Evolutionary conservation across 2,113 vertebrate genomes (phyloP).

Genomic region (Oplegnathus fasciatus): DNA sequence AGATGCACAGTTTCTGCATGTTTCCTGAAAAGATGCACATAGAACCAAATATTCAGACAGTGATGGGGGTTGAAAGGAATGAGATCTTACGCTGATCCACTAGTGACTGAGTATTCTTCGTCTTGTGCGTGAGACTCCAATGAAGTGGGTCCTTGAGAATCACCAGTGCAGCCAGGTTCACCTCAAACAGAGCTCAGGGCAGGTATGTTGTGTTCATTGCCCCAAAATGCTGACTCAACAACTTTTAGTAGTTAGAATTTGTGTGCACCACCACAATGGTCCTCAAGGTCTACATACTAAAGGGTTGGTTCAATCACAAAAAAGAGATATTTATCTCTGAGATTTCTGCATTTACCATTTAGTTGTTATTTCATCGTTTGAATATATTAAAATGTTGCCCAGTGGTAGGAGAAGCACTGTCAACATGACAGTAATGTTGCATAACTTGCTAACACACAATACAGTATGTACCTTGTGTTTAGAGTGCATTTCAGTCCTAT

Average conservation of each 20-base stretch:
- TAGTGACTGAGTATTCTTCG: constrained; percentile 26
- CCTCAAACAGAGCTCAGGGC: constrained; percentile 63
- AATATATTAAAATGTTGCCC: too few relatives aligned
- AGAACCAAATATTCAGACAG: neutral
- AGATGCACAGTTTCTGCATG: neutral
- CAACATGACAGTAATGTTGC: too few relatives aligned
- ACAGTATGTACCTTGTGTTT: too few relatives aligned
- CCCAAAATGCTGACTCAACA: constrained; percentile 56
- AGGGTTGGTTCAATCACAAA: neutral
- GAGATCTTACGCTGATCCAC: constrained; percentile 23
- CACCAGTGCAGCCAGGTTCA: constrained; percentile 63
- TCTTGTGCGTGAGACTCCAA: constrained; percentile 48
- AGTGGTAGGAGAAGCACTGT: too few relatives aligned
- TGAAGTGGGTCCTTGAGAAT: constrained; percentile 80
- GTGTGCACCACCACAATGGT: constrained; percentile 12
- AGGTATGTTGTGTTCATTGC: constrained; percentile 24
- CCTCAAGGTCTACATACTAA: neutral
- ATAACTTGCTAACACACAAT: too few relatives aligned
- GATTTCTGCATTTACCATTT: neutral
- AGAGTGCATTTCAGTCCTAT: too few relatives aligned
- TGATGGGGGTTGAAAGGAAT: neutral
- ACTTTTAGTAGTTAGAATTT: constrained; percentile 1
- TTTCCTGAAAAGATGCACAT: neutral
- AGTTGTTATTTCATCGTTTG: too few relatives aligned
- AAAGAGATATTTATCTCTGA: neutral